Conservation (phyloP, 2,888 invertebrate genomes). For the Lucinisca nassula region DNA sequence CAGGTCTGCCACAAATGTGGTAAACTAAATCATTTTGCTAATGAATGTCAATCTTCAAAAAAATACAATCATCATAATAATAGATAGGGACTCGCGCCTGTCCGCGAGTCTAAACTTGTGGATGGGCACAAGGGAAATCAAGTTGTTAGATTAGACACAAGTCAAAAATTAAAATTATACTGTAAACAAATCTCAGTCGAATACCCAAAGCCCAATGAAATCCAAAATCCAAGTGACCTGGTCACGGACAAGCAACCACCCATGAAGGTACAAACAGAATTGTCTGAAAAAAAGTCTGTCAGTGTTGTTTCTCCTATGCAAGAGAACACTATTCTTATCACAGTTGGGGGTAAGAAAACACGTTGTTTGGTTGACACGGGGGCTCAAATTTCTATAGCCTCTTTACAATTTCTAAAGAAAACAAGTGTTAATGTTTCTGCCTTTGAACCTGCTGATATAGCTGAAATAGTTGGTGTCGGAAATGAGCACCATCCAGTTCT, state of each 20-base stretch:
- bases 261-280: no score
- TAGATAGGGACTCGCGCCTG: not conserved
- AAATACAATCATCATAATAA: not conserved
- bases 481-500: no score
- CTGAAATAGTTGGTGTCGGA: no score
- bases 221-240: no score
- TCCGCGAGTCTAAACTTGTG: not conserved
- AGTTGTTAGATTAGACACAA: no score
- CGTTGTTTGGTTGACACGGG: not conserved
- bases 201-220: no score
- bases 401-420: not conserved
- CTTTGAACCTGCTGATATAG: not conserved
- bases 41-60: not conserved
- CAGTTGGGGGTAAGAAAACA: not conserved
- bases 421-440: not conserved
- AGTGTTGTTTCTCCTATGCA: not conserved
- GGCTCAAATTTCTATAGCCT: not conserved
- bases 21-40: not conserved
- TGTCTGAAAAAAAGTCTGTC: no score
- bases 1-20: not conserved
- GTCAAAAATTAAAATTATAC: no score
- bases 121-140: not conserved
- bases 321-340: not conserved
- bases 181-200: no score
- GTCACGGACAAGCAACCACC: no score